Base-by-base conservation (phyloP, 2,888 invertebrate species). In the Drosophila algonquin region DNA sequence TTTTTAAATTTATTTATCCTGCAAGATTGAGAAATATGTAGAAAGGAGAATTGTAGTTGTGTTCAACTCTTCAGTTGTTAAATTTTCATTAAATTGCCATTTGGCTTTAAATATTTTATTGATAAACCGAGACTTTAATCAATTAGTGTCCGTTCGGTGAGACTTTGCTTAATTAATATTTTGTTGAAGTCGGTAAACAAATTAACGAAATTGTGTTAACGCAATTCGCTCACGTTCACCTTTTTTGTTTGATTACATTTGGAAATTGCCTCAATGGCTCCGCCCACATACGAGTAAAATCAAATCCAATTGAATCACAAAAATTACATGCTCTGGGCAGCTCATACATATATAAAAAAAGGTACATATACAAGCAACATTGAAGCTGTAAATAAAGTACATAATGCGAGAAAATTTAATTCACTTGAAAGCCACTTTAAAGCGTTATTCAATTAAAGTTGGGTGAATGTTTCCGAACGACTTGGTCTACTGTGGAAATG, bases 201-300 rank as follows among this genome's bases (percentile, higher is more conserved):
- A 71, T 71, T 71, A 58, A 4, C 24, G 2, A 45, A 35, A 12
- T 35, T 35, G 18, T 18, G 18, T n/a, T n/a, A n/a, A n/a, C n/a
- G n/a, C n/a, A n/a, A n/a, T n/a, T n/a, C 35, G 12, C 2, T 6
- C 40, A 40, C 40, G 18, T 18, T 40, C 1, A 24, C 35, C 50
- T 32, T 24, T 16, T 30, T 14, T 24, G 16, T 21, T 35, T 32
- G 12, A 16, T 16, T 24, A 21, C 8, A 10, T 45, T 40, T 6
- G 4, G 21, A 6, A 14, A 21, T 40, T 40, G 0, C 1, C 9
- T 16, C 7, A 16, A 14, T 10, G 45, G 9, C 14, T 40, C 12
- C 1, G 40, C 40, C 21, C 40, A 14, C 40, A 14, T 40, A 6
- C 40, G 40, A 40, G 5, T 6, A 2, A 40, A 40, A 40, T 40